Evolutionary conservation across 1,140 invertebrate species (phyloP).

Genomic region (Luehdorfia chinensis): DNA sequence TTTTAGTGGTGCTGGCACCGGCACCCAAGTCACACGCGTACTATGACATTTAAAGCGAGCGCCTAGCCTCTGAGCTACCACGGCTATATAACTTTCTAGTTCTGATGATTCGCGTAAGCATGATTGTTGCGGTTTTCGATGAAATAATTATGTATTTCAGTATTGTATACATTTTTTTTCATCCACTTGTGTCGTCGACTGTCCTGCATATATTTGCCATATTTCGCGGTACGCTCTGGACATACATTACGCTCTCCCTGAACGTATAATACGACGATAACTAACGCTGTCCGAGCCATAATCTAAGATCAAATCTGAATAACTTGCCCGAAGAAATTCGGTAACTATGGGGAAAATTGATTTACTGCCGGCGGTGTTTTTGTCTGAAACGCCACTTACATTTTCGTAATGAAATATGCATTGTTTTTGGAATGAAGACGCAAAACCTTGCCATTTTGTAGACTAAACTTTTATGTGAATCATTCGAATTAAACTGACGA

Average conservation of each 20-base stretch:
- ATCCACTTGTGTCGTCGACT: slow-evolving; percentile 14
- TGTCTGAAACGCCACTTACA: slow-evolving; percentile 7
- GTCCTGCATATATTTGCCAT: slow-evolving; percentile 27
- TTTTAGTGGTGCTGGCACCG: too few relatives aligned
- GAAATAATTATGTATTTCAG: too few relatives aligned
- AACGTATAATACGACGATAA: slow-evolving; percentile 45
- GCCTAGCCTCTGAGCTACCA: too few relatives aligned
- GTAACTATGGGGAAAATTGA: slow-evolving; percentile 21
- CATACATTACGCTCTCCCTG: slow-evolving; percentile 37
- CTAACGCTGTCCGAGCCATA: slow-evolving; percentile 39
- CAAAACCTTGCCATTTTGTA: not conserved
- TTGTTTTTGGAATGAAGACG: not conserved
- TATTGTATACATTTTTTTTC: too few relatives aligned
- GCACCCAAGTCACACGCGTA: too few relatives aligned
- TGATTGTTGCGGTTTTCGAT: too few relatives aligned
- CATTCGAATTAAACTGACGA: too few relatives aligned
- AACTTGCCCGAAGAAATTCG: slow-evolving; percentile 24
- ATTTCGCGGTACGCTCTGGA: slow-evolving; percentile 24
- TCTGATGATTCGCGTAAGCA: too few relatives aligned
- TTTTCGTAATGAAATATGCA: slow-evolving; percentile 16
- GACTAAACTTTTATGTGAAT: too few relatives aligned
- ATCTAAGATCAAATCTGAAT: slow-evolving; percentile 29
- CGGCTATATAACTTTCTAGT: too few relatives aligned
- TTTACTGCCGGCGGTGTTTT: slow-evolving; percentile 20
- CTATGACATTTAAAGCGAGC: too few relatives aligned